Percentiles rank a stretch among this genome's conserved stretches.
Evolutionary conservation across 2,113 vertebrate genomes (phyloP).

Genomic region (Varanus komodoensis): DNA sequence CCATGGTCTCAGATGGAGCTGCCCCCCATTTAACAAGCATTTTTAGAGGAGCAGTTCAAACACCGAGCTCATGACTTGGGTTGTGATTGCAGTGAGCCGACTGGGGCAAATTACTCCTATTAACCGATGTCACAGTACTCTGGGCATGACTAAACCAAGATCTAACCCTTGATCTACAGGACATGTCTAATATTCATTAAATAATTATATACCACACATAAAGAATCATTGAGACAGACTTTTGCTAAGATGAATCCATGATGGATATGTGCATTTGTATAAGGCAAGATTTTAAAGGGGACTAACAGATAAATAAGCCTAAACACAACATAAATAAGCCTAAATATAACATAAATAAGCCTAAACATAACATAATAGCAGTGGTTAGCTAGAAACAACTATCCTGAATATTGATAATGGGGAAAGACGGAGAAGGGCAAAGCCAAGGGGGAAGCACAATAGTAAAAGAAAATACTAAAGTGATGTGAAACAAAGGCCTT

Average conservation of each 20-base stretch:
- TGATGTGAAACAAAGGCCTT: not conserved
- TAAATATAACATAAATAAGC: not conserved
- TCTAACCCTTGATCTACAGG: not conserved
- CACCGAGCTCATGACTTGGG: not conserved
- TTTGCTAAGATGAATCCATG: conserved; percentile 5
- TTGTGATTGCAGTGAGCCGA: not conserved
- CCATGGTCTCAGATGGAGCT: not conserved
- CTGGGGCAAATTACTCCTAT: no score
- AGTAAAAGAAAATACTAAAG: not conserved
- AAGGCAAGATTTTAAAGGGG: not conserved
- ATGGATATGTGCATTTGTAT: not conserved
- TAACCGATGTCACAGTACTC: no score
- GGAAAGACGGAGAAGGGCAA: not conserved
- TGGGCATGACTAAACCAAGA: no score
- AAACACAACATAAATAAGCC: not conserved
- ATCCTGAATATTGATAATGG: not conserved
- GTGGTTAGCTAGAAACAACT: not conserved
- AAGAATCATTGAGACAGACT: not conserved
- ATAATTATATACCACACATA: not conserved
- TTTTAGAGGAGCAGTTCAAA: not conserved
- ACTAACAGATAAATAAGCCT: not conserved
- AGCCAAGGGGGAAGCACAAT: not conserved
- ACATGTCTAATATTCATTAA: not conserved
- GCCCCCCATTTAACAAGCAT: not conserved
- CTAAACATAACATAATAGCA: not conserved